A percentile compares a stretch with the other conserved stretches of the same genome.
Conservation (phyloP, 2,888 invertebrate genomes). For the Aspidiotus destructor region DNA sequence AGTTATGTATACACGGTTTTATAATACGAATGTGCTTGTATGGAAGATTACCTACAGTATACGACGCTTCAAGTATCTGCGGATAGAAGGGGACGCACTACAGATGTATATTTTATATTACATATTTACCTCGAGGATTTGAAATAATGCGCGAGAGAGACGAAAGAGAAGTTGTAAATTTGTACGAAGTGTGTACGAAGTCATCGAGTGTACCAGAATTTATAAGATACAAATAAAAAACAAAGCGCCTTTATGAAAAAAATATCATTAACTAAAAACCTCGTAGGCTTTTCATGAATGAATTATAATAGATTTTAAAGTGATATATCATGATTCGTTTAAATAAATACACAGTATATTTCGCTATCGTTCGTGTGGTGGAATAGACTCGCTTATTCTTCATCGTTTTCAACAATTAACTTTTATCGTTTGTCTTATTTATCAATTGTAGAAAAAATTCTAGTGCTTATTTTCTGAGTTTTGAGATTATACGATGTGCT, state of each 20-base stretch:
- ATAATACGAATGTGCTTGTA: not conserved
- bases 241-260: not conserved
- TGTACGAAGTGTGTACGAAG: constrained; percentile 7
- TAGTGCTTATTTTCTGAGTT: no score
- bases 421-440: not conserved
- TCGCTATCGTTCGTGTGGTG: constrained; percentile 3
- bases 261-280: constrained; percentile 9
- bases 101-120: constrained; percentile 4
- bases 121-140: constrained; percentile 23
- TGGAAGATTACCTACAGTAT: not conserved
- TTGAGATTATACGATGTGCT: no score
- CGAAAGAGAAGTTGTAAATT: constrained; percentile 14
- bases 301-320: constrained; percentile 29
- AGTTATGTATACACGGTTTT: constrained; percentile 1
- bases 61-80: not conserved
- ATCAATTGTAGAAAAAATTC: no score
- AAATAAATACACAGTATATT: constrained; percentile 8
- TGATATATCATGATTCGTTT: constrained; percentile 24
- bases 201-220: not conserved
- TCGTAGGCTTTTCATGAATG: constrained; percentile 27
- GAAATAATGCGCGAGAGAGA: not conserved
- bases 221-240: not conserved
- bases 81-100: not conserved
- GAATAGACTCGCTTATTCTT: not conserved
- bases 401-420: not conserved